A percentile compares a stretch with the other conserved stretches of the same genome.
Evolutionary conservation across 2,888 invertebrate species (phyloP).

Genomic region (Cyclophora punctaria): DNA sequence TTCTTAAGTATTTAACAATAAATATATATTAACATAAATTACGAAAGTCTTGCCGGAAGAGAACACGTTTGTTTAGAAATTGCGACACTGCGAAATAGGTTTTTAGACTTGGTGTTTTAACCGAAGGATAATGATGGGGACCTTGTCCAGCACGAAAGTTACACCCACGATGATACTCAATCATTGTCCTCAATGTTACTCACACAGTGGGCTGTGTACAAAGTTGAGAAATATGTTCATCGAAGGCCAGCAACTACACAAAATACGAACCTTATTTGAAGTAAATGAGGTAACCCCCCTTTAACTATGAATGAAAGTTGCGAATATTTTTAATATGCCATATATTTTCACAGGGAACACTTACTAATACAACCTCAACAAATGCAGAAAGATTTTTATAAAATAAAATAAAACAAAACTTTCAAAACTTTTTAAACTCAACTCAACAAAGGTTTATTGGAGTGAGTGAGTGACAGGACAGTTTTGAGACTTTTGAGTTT

Average conservation of each 20-base stretch:
- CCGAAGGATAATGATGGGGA: conserved; percentile 22
- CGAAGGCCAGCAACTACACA: conserved; percentile 59
- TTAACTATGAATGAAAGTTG: too few species aligned
- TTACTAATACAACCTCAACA: too few species aligned
- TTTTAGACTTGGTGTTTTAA: neutral
- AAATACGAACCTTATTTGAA: conserved; percentile 29
- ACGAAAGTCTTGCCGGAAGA: neutral
- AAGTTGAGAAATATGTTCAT: conserved; percentile 62
- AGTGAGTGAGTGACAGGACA: too few species aligned
- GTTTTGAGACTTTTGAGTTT: too few species aligned
- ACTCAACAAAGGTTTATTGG: too few species aligned
- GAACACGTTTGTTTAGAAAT: neutral
- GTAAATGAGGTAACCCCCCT: too few species aligned
- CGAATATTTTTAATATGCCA: too few species aligned
- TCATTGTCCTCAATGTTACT: conserved; percentile 39
- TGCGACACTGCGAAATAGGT: neutral
- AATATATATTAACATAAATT: too few species aligned
- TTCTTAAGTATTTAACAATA: too few species aligned
- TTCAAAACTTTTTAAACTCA: conserved; percentile 1
- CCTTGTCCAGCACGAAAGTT: conserved; percentile 44
- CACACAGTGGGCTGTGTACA: conserved; percentile 45
- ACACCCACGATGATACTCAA: conserved; percentile 40
- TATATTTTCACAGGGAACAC: too few species aligned
- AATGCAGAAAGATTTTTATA: neutral
- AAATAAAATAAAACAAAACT: conserved; percentile 7